These are phyloP conservation scores for Mayetiola destructor DNA, from an alignment of 2,888 invertebrate genomes.

Conservation along the genomic window DNA sequence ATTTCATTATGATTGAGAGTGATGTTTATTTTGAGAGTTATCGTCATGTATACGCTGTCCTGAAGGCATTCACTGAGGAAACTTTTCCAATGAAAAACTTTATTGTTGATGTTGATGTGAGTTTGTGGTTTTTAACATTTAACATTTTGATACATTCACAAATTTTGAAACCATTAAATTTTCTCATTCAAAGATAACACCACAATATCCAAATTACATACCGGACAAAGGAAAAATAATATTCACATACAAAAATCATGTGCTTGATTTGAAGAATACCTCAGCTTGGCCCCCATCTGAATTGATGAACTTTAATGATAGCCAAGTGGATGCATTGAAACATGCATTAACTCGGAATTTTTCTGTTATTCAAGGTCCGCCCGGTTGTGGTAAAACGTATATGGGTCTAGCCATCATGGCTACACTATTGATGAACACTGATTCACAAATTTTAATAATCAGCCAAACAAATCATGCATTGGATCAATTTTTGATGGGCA, in stretches of 20 bases:
- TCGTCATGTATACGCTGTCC: constrained; percentile 53
- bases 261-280: constrained; percentile 22
- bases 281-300: constrained; percentile 37
- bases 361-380: constrained; percentile 62
- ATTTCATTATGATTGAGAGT: constrained; percentile 57
- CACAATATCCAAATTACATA: constrained; percentile 31
- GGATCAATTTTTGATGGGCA: constrained; percentile 68
- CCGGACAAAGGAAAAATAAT: constrained; percentile 18
- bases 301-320: constrained; percentile 43
- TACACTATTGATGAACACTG: constrained; percentile 46
- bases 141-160: too few species aligned
- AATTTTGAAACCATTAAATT: background rate
- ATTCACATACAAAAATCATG: constrained; percentile 22
- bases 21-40: constrained; percentile 73
- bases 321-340: constrained; percentile 51
- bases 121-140: background rate
- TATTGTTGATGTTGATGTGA: constrained; percentile 45
- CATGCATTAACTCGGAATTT: constrained; percentile 57
- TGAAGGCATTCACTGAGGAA: constrained; percentile 42
- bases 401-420: constrained; percentile 61
- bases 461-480: constrained; percentile 78
- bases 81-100: constrained; percentile 54
- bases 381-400: constrained; percentile 77
- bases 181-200: constrained; percentile 18
- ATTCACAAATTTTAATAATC: constrained; percentile 52